These are phyloP conservation scores for Danio jaintianensis DNA, from an alignment of 2,797 vertebrate genomes.

Conservation along the genomic window DNA sequence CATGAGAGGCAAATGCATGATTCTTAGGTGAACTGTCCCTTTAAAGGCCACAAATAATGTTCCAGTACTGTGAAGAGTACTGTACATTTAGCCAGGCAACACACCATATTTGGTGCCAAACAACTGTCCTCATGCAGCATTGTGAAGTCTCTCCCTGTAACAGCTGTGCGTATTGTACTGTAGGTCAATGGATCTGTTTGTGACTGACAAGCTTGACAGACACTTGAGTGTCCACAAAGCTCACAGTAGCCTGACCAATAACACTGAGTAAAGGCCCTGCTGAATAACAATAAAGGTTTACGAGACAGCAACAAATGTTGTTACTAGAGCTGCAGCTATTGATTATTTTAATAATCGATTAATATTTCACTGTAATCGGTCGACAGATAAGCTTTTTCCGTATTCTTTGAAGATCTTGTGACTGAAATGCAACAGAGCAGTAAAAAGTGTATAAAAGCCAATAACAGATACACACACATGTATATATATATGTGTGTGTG, in stretches of 20 bases:
- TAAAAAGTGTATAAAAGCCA: too few relatives aligned
- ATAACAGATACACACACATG: too few relatives aligned
- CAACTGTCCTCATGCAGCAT: neutral
- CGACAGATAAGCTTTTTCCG: too few relatives aligned
- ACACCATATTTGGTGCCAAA: constrained; percentile 1
- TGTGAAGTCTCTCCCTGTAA: constrained; percentile 17
- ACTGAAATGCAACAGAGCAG: too few relatives aligned
- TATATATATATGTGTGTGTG: too few relatives aligned
- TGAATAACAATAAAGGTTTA: constrained; percentile 17
- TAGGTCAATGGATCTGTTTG: constrained; percentile 48
- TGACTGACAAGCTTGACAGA: constrained; percentile 46
- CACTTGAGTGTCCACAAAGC: constrained; percentile 22
- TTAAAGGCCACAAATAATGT: neutral
- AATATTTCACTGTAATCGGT: too few relatives aligned
- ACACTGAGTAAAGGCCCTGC: constrained; percentile 4
- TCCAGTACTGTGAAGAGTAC: neutral
- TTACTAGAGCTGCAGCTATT: too few relatives aligned
- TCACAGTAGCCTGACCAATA: constrained; percentile 10
- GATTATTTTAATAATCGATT: too few relatives aligned
- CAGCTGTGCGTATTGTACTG: constrained; percentile 44
- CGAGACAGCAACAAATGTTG: neutral
- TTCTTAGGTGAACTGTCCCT: neutral
- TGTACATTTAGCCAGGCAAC: neutral
- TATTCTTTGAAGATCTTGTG: too few relatives aligned
- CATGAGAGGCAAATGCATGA: too few relatives aligned